Evolutionary conservation across 2,797 vertebrate genomes (phyloP).

Genomic region (Strix occidentalis): DNA sequence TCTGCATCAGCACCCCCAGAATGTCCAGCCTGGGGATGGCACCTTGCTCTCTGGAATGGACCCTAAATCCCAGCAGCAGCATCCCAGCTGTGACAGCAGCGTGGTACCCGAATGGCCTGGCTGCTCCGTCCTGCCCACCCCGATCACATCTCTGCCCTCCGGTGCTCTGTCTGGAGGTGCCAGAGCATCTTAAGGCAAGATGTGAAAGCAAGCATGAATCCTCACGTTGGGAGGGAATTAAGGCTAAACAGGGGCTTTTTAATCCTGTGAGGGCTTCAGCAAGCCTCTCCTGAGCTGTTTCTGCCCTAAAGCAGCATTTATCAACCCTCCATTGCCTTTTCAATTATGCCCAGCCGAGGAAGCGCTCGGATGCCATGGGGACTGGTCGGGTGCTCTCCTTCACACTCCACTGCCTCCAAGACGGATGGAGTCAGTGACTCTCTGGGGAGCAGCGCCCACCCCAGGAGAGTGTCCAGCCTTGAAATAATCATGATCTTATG

Average conservation of each 20-base stretch:
- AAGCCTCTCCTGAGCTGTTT: neutral
- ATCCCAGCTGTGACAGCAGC: neutral
- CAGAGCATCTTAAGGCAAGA: neutral
- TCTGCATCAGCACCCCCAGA: neutral
- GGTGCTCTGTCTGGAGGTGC: neutral
- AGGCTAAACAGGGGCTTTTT: neutral
- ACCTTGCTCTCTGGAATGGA: fast-evolving
- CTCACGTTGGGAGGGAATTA: neutral
- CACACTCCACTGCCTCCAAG: neutral
- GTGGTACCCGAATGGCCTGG: fast-evolving
- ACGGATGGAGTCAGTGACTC: neutral
- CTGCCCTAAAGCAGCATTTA: neutral
- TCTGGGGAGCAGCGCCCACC: fast-evolving
- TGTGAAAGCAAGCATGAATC: neutral
- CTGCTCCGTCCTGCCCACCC: neutral
- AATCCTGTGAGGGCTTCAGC: neutral
- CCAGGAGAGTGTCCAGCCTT: fast-evolving
- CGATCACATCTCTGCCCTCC: neutral
- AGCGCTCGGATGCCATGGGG: fast-evolving
- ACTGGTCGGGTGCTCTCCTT: fast-evolving
- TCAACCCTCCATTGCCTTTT: neutral
- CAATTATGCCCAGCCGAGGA: neutral
- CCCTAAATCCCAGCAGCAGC: neutral
- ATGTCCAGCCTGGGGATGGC: neutral
- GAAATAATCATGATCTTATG: neutral